A percentile compares a stretch with the other conserved stretches of the same genome.
phyloP scores from a whole-genome alignment of 1,140 invertebrate species.

The Pectinophora gossypiella region DNA sequence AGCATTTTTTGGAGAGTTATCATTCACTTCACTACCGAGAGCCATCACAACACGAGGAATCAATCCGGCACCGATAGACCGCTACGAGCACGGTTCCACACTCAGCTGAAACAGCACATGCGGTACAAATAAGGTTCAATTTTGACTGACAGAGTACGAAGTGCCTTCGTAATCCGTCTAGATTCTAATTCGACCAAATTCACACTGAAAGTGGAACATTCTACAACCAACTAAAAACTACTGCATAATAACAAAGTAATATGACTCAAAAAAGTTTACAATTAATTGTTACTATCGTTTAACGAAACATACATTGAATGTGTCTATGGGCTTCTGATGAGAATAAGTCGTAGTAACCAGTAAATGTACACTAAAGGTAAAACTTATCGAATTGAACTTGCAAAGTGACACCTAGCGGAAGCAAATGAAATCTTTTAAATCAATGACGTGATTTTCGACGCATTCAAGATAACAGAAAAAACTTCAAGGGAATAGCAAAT shows the following conservation, averaged over 20 bases:
- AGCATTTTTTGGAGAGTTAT: conserved; percentile 64
- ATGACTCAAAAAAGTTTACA: not conserved
- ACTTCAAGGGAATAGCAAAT: not conserved
- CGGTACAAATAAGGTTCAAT: conserved; percentile 69
- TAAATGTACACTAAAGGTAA: not conserved
- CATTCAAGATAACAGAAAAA: conserved; percentile 7
- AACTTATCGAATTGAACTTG: conserved; percentile 1
- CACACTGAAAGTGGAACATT: not conserved
- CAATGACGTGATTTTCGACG: conserved; percentile 25
- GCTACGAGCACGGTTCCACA: conserved; percentile 65
- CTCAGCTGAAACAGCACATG: conserved; percentile 73
- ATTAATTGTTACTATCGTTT: not conserved
- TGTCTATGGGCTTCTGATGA: too few species aligned
- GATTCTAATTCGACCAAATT: conserved; percentile 17
- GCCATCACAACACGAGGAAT: conserved; percentile 76
- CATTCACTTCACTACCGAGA: conserved; percentile 75
- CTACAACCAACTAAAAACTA: not conserved
- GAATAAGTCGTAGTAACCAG: too few species aligned
- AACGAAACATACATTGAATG: not conserved
- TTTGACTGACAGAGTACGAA: conserved; percentile 45
- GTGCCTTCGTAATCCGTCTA: conserved; percentile 32
- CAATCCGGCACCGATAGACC: conserved; percentile 67
- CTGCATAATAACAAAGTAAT: not conserved
- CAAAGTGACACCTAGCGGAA: conserved; percentile 25
- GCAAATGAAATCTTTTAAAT: conserved; percentile 17